Evolutionary conservation across 2,888 invertebrate genomes (phyloP).

Genomic region (Kuschelorhynchus macadamiae): DNA sequence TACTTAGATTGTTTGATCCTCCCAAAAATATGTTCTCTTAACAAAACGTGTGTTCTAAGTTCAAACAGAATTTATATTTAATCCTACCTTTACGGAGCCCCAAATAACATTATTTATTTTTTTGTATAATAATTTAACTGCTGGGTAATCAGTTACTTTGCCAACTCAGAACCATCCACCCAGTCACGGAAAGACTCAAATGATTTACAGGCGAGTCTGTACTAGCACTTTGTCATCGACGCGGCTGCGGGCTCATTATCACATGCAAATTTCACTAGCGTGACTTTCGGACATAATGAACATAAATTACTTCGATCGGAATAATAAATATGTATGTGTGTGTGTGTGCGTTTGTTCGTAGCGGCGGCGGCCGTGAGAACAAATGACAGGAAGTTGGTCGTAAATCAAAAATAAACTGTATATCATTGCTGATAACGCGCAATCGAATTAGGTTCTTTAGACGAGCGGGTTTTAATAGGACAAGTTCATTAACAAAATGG

Average conservation of each 20-base stretch:
- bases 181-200: conserved; percentile 11
- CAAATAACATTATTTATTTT: too few species aligned
- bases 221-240: conserved; percentile 31
- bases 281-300: conserved; percentile 47
- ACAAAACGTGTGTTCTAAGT: too few species aligned
- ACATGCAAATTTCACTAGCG: conserved; percentile 48
- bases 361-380: conserved; percentile 62
- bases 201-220: conserved; percentile 16
- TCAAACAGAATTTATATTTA: too few species aligned
- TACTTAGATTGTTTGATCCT: too few species aligned
- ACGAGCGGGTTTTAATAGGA: background rate
- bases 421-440: conserved; percentile 63
- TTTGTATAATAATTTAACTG: too few species aligned
- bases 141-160: too few species aligned
- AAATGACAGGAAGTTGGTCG: conserved; percentile 63
- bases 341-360: conserved; percentile 37
- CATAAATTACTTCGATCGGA: conserved; percentile 46
- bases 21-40: too few species aligned
- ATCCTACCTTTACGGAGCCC: too few species aligned
- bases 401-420: conserved; percentile 65
- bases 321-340: conserved; percentile 46
- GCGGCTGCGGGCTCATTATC: conserved; percentile 40
- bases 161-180: too few species aligned
- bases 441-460: conserved; percentile 57
- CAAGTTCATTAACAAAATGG: too few species aligned